These are phyloP conservation scores for Rhinatrema bivittatum DNA, from an alignment of 2,797 vertebrate species.

Conservation along the genomic window DNA sequence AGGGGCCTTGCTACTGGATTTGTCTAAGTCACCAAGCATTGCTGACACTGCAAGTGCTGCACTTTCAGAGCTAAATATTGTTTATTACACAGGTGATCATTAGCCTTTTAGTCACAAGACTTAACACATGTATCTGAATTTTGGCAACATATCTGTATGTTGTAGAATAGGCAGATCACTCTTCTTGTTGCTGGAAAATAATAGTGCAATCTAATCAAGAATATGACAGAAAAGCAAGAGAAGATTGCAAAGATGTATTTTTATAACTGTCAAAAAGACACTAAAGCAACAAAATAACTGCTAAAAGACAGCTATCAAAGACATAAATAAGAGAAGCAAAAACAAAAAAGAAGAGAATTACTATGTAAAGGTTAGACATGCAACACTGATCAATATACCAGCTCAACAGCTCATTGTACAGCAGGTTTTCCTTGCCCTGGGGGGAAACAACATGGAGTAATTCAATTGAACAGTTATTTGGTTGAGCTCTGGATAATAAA, in stretches of 20 bases:
- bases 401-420: slow-evolving; percentile 12
- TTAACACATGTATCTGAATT: neutral
- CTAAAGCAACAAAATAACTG: too few species aligned
- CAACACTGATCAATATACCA: slow-evolving; percentile 23
- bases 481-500: slow-evolving; percentile 32
- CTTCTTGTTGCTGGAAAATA: slow-evolving; percentile 1
- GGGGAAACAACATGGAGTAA: slow-evolving; percentile 32
- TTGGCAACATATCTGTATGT: neutral
- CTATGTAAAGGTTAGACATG: slow-evolving; percentile 23
- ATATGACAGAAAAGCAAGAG: neutral
- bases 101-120: neutral
- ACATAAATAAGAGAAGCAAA: slow-evolving; percentile 8
- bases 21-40: too few species aligned
- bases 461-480: slow-evolving; percentile 40
- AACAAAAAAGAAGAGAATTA: slow-evolving; percentile 13
- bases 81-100: neutral
- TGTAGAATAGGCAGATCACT: neutral
- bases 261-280: too few species aligned
- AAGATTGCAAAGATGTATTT: slow-evolving; percentile 7
- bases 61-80: too few species aligned
- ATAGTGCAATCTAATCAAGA: too few species aligned
- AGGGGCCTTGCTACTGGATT: too few species aligned
- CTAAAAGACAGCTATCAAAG: slow-evolving; percentile 9
- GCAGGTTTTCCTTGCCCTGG: slow-evolving; percentile 16
- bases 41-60: too few species aligned